Evolutionary conservation across 1,140 invertebrate genomes (phyloP).

Genomic region (Tetranychus cinnabarinus): DNA sequence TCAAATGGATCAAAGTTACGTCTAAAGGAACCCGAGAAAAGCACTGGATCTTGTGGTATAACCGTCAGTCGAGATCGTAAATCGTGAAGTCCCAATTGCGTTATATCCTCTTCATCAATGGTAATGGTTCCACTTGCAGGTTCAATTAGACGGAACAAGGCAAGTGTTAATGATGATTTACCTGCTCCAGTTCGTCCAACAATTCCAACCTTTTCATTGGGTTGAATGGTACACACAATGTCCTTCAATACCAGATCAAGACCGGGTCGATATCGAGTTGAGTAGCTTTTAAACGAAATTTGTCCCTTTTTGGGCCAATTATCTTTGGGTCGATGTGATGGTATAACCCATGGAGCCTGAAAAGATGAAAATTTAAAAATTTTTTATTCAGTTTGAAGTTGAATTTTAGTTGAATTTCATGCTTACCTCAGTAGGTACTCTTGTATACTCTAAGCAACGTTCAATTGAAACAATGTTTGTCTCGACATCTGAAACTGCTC

Average conservation of each 20-base stretch:
- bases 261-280: constrained; percentile 51
- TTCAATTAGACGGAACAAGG: constrained; percentile 30
- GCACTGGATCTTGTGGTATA: constrained; percentile 34
- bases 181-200: constrained; percentile 19
- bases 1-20: constrained; percentile 23
- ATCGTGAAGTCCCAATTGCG: constrained; percentile 62
- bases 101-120: constrained; percentile 72
- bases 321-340: constrained; percentile 2
- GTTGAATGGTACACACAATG: constrained; percentile 8
- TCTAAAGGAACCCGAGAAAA: constrained; percentile 51
- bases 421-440: constrained; percentile 1
- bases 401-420: too few relatives aligned
- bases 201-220: constrained; percentile 11
- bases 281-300: constrained; percentile 47
- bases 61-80: constrained; percentile 65
- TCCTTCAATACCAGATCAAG: constrained; percentile 55
- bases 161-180: constrained; percentile 28
- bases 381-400: too few relatives aligned
- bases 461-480: constrained; percentile 36
- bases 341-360: constrained; percentile 11
- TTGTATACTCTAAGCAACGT: constrained; percentile 32
- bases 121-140: constrained; percentile 40
- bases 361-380: too few relatives aligned
- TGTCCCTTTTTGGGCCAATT: constrained; percentile 46
- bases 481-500: constrained; percentile 32